Base-by-base conservation (phyloP, 2,888 invertebrate species). In the Parascotia fuliginaria region DNA sequence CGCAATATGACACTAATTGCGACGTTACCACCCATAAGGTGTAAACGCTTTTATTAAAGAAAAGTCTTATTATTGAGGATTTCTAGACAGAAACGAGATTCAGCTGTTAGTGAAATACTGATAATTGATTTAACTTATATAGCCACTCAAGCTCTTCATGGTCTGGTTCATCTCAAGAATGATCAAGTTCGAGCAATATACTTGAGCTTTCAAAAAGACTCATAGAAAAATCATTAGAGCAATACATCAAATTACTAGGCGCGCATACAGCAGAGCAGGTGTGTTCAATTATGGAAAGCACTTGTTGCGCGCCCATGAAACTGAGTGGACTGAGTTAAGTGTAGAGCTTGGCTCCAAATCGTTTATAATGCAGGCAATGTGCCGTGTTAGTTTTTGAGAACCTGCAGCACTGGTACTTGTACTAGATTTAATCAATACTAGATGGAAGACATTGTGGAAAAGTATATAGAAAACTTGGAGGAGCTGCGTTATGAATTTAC, bases 251-350 rank as follows among this genome's bases (percentile, higher is more conserved):
- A 57, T 46, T 65, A 78, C 74, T 55, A 76, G 72, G 65, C 55
- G 42, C 49, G 45, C 73, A 80, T 75, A 73, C 65, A 64, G 63
- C 60, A 67, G 60, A 66, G 73, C 77, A 76, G 75, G 75, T 77
- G 75, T 72, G 74, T 74, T 83, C 79, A 83, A 83, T 84, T 81
- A 82, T 82, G 77, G 75, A 83, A 73, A 74, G 73, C 80, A 84
- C 83, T 84, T 84, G 83, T 83, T 84, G 83, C 81, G 64, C 75
- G 65, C 55, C 71, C 66, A 69, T 74, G 75, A 73, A 78, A 73
- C 76, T 70, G 73, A 79, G 77, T 79, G 77, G 77, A 77, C 77
- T 54, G 67, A 81, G 77, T 72, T 78, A 76, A 81, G 79, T 75
- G 75, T 73, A 73, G 73, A 83, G 83, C 73, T 83, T 81, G 69